phyloP scores from a whole-genome alignment of 2,113 vertebrate genomes.

The Abramis brama region DNA sequence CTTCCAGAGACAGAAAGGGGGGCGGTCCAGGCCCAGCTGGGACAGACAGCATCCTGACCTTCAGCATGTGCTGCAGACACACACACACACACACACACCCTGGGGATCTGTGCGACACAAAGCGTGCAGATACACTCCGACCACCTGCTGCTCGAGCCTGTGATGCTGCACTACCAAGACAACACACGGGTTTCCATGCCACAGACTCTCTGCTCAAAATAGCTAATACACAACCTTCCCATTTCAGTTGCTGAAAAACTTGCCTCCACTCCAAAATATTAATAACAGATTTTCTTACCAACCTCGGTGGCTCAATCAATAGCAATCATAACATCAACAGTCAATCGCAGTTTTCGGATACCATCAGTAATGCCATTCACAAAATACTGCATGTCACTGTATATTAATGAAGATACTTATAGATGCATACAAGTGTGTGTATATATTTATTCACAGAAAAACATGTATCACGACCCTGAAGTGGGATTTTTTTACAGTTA shows the following conservation, averaged over 20 bases:
- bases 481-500: too few species aligned
- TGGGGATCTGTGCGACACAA: background rate
- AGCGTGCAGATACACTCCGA: background rate
- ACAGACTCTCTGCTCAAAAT: background rate
- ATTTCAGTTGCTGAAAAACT: background rate
- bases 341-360: too few species aligned
- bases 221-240: background rate
- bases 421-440: too few species aligned
- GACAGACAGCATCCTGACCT: conserved; percentile 62
- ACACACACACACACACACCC: conserved; percentile 36
- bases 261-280: background rate
- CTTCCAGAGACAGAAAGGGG: background rate
- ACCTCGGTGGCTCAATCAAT: background rate
- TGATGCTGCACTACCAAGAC: background rate
- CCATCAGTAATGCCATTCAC: too few species aligned
- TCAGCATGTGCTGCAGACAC: conserved; percentile 70
- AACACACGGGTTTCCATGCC: background rate
- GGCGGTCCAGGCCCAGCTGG: conserved; percentile 63
- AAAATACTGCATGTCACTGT: too few species aligned
- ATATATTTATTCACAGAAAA: too few species aligned
- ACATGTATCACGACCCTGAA: too few species aligned
- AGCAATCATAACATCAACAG: background rate
- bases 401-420: too few species aligned
- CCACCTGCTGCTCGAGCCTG: background rate
- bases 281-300: background rate